phyloP scores from a whole-genome alignment of 2,888 invertebrate species.

The Bombylius major region DNA sequence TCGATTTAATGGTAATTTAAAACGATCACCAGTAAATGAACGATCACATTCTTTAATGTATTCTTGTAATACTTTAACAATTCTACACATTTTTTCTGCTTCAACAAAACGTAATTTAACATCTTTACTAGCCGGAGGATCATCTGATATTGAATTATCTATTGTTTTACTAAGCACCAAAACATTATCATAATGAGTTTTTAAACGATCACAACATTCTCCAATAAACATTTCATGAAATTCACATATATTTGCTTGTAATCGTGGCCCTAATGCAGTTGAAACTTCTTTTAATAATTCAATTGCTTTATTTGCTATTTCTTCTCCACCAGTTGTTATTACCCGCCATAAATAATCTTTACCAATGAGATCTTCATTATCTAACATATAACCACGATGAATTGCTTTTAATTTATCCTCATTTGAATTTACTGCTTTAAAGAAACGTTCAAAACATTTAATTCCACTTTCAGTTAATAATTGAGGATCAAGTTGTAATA shows the following conservation, averaged over 20 bases:
- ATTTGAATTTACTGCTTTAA: conserved; percentile 78
- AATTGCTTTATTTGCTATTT: conserved; percentile 85
- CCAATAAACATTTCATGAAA: conserved; percentile 89
- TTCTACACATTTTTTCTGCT: conserved; percentile 79
- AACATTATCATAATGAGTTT: conserved; percentile 75
- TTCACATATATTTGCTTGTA: conserved; percentile 62
- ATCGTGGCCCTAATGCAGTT: conserved; percentile 79
- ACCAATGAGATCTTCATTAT: conserved; percentile 90
- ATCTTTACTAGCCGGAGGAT: conserved; percentile 29
- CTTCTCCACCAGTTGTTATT: conserved; percentile 80
- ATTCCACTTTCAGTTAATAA: conserved; percentile 90
- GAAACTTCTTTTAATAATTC: conserved; percentile 85
- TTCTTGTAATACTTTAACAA: conserved; percentile 87
- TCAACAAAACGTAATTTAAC: conserved; percentile 39
- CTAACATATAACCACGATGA: conserved; percentile 73
- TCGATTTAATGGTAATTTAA: conserved; percentile 71
- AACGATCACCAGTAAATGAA: conserved; percentile 74
- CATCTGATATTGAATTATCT: conserved; percentile 17
- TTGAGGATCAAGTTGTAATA: conserved; percentile 81
- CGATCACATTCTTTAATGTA: conserved; percentile 92
- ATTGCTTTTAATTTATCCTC: conserved; percentile 84
- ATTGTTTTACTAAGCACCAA: conserved; percentile 35
- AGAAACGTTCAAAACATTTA: conserved; percentile 63
- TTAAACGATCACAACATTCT: conserved; percentile 81
- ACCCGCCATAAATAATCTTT: conserved; percentile 94